These are phyloP conservation scores for Entosphenus tridentatus DNA, from an alignment of 2,113 vertebrate species.

Conservation along the genomic window DNA sequence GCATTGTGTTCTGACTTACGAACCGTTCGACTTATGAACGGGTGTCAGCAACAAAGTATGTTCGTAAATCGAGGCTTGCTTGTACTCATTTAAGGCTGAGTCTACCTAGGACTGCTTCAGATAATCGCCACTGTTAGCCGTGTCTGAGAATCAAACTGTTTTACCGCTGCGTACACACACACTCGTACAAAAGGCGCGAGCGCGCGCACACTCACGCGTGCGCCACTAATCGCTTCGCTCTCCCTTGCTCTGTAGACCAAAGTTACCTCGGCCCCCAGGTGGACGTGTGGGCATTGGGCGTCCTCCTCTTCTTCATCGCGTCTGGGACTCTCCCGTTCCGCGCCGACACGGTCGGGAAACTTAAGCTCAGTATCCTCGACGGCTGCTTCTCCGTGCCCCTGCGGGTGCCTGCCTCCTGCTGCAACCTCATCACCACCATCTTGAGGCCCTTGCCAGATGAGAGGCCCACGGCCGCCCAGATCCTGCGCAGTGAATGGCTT, in stretches of 20 bases:
- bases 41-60: too few species aligned
- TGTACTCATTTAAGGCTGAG: too few species aligned
- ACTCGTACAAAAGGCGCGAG: too few species aligned
- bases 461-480: conserved; percentile 42
- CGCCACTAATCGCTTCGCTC: too few species aligned
- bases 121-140: too few species aligned
- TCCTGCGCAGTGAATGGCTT: conserved; percentile 71
- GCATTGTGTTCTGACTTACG: too few species aligned
- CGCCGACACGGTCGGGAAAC: conserved; percentile 71
- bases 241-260: conserved; percentile 25
- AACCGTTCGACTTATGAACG: too few species aligned
- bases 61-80: too few species aligned
- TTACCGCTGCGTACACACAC: too few species aligned
- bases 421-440: conserved; percentile 46
- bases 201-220: too few species aligned
- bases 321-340: conserved; percentile 71
- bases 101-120: too few species aligned
- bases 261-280: conserved; percentile 54
- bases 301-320: conserved; percentile 75
- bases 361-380: conserved; percentile 74
- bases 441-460: conserved; percentile 47
- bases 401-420: conserved; percentile 47
- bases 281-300: conserved; percentile 78
- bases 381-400: conserved; percentile 40
- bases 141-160: too few species aligned